A percentile compares a stretch with the other conserved stretches of the same genome.
Evolutionary conservation across 2,797 vertebrate species (phyloP).

Genomic region (Hippoglossus hippoglossus): DNA sequence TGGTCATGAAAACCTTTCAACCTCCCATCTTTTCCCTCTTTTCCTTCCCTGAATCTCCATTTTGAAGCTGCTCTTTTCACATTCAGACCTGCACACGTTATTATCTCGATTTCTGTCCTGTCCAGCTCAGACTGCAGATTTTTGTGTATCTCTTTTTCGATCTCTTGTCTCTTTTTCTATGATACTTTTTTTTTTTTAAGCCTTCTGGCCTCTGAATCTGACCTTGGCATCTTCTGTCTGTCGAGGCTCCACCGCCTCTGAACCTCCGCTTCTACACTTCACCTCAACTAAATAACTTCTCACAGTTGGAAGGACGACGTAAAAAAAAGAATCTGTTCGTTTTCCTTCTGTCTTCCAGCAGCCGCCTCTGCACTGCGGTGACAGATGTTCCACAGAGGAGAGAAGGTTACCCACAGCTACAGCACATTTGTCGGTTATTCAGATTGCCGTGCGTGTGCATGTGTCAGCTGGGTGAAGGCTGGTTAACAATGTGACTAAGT

Average conservation of each 20-base stretch:
- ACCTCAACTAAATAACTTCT: conserved; percentile 31
- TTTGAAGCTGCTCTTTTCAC: conserved; percentile 20
- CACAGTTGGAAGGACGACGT: not conserved
- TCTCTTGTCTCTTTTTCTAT: not conserved
- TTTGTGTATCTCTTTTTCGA: not conserved
- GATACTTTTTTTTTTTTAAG: conserved; percentile 7
- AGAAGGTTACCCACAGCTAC: conserved; percentile 42
- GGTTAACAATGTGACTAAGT: conserved; percentile 32
- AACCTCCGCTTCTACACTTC: conserved; percentile 10
- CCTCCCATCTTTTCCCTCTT: not conserved
- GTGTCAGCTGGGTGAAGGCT: conserved; percentile 4
- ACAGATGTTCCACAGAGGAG: conserved; percentile 54
- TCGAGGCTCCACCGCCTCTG: conserved; percentile 18
- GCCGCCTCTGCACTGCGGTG: conserved; percentile 53
- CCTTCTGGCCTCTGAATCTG: conserved; percentile 19
- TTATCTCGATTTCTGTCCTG: not conserved
- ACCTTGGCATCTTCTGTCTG: conserved; percentile 7
- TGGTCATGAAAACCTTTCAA: conserved; percentile 2
- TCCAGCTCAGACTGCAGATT: not conserved
- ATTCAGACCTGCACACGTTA: conserved; percentile 3
- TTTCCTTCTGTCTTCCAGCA: conserved; percentile 12
- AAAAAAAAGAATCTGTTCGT: not conserved
- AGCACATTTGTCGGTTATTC: conserved; percentile 24
- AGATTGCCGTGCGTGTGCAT: not conserved
- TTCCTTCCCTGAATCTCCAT: not conserved